These are phyloP conservation scores for Vollenhovia emeryi DNA, from an alignment of 1,140 invertebrate genomes.

Conservation along the genomic window DNA sequence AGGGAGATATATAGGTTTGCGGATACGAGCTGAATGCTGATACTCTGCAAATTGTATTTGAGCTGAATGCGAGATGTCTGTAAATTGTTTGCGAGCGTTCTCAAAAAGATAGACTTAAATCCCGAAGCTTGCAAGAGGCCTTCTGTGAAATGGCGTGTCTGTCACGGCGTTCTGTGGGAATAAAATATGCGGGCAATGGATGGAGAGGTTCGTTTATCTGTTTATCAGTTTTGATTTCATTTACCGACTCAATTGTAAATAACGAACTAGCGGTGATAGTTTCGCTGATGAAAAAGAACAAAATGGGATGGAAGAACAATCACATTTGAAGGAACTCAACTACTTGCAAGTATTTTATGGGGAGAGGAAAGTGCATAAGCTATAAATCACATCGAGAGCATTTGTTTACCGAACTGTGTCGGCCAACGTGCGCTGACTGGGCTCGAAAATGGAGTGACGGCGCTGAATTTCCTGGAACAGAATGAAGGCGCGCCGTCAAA, in stretches of 20 bases:
- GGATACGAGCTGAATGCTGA: constrained; percentile 1
- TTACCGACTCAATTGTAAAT: background rate
- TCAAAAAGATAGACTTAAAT: background rate
- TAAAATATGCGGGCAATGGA: background rate
- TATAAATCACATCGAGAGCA: constrained; percentile 30
- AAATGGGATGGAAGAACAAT: background rate
- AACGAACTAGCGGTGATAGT: background rate
- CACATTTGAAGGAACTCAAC: background rate
- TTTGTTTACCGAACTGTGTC: constrained; percentile 49
- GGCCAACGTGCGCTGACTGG: constrained; percentile 27
- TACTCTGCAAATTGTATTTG: constrained; percentile 13
- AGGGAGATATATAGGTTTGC: background rate
- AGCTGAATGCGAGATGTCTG: constrained; percentile 1
- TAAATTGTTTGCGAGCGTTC: constrained; percentile 1
- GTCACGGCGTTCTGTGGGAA: background rate
- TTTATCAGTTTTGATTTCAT: background rate
- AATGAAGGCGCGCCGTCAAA: constrained; percentile 32
- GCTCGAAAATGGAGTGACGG: constrained; percentile 39
- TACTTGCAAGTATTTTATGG: constrained; percentile 6
- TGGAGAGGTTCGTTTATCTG: background rate
- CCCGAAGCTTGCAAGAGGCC: background rate
- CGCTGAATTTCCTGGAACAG: constrained; percentile 43
- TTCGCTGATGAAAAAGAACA: background rate
- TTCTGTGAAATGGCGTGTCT: background rate
- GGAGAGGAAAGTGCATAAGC: constrained; percentile 17